phyloP scores from a whole-genome alignment of 2,888 invertebrate species.

The Ceramica pisi region DNA sequence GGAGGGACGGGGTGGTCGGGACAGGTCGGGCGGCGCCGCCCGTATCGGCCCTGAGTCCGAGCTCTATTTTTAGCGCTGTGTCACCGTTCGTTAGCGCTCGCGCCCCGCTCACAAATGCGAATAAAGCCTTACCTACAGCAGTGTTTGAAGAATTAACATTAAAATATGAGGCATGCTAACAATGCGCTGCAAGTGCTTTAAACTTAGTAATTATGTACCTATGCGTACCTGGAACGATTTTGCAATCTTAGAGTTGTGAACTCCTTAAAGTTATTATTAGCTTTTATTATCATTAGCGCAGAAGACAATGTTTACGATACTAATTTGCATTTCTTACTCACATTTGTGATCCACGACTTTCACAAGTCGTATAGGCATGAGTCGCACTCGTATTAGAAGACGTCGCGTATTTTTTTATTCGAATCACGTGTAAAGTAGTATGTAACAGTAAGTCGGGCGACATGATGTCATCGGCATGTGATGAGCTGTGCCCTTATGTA shows the following conservation, averaged over 20 bases:
- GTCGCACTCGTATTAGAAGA: conserved; percentile 64
- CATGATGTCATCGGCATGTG: conserved; percentile 88
- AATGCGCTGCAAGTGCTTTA: conserved; percentile 61
- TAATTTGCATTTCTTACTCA: conserved; percentile 55
- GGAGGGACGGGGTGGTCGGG: conserved; percentile 80
- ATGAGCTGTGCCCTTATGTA: conserved; percentile 80
- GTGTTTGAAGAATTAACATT: conserved; percentile 63
- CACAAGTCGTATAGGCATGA: conserved; percentile 48
- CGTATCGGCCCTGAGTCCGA: conserved; percentile 76
- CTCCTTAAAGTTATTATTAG: conserved; percentile 34
- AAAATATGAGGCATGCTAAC: conserved; percentile 60
- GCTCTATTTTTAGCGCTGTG: conserved; percentile 90
- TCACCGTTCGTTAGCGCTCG: conserved; percentile 83
- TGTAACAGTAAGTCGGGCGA: conserved; percentile 85
- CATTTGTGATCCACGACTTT: conserved; percentile 58
- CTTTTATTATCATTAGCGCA: conserved; percentile 34
- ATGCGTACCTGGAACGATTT: conserved; percentile 48
- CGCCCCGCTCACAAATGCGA: conserved; percentile 72
- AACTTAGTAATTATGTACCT: conserved; percentile 55
- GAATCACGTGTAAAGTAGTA: conserved; percentile 81
- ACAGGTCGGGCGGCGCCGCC: conserved; percentile 75
- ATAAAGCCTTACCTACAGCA: conserved; percentile 67
- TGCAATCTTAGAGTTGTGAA: conserved; percentile 37
- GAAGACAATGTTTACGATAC: conserved; percentile 37
- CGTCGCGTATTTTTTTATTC: conserved; percentile 76